phyloP scores from a whole-genome alignment of 1,140 invertebrate species.

The Gonatopus flavifemur region DNA sequence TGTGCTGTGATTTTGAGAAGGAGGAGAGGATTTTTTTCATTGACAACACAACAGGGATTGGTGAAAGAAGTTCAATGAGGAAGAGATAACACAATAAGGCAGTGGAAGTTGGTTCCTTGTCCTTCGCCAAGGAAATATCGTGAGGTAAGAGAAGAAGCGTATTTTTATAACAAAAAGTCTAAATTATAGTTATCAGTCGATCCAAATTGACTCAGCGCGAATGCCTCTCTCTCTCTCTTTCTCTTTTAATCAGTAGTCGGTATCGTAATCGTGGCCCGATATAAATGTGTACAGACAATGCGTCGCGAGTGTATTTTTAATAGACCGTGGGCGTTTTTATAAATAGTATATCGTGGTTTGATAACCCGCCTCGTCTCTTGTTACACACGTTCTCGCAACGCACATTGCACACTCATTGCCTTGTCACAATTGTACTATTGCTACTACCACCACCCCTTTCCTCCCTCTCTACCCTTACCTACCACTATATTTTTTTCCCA shows the following conservation, averaged over 20 bases:
- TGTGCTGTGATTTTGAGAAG: too few species aligned
- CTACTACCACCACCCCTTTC: not conserved
- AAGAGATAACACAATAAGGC: too few species aligned
- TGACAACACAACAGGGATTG: too few species aligned
- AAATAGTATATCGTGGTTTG: constrained; percentile 20
- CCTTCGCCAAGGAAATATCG: not conserved
- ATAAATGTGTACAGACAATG: constrained; percentile 13
- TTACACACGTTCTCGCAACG: not conserved
- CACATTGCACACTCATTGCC: not conserved
- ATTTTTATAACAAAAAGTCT: not conserved
- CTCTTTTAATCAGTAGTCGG: constrained; percentile 5
- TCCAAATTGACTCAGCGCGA: not conserved
- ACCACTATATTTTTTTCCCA: too few species aligned
- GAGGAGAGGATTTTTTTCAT: too few species aligned
- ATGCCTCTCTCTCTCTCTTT: not conserved
- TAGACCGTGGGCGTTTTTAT: constrained; percentile 7
- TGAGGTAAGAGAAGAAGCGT: not conserved
- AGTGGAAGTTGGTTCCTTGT: too few species aligned
- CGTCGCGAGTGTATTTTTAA: constrained; percentile 23
- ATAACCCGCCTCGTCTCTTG: constrained; percentile 16
- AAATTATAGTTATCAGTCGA: not conserved
- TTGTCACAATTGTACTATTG: not conserved
- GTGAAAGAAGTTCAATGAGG: too few species aligned
- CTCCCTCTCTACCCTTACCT: too few species aligned
- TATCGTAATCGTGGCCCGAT: constrained; percentile 5